Base-by-base conservation (phyloP, 2,113 vertebrate species). In the Neodon shergylaensis region DNA sequence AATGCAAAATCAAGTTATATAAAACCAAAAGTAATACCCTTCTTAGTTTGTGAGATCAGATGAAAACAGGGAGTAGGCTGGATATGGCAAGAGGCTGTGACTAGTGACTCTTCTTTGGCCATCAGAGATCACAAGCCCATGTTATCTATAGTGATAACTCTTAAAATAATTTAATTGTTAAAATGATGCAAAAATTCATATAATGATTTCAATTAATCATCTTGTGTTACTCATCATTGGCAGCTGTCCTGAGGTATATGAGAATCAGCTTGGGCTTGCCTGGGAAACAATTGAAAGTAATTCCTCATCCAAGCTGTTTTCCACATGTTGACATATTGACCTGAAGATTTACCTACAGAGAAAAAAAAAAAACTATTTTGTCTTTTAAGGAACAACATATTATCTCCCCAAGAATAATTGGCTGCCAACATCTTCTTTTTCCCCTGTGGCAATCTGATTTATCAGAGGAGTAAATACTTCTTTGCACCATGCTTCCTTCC, bases 341-440 rank as follows among this genome's bases (percentile, higher is more conserved):
- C 31, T 31, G 81, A 84, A 65, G 58, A 84, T 65, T 63, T 84
- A 84, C 39, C 24, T 84, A 31, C 24, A 84, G 73, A 90, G 72
- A n/a, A 52, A 90, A 93, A 52, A 90, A 93, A 90, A 39, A 89
- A 89, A 87, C 13, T 54, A 28, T 77, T 94, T 70, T 88, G 65
- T 94, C 61, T 63, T 96, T 78, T 78, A 88, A 58, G 12, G 28
- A 47, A 63, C 42, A 91, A 21, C 21, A 73, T 68, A 8, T 94
- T 96, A 88, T 91, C 49, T 77, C 26, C 72, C 42, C 8, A 11
- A 84, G 83, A 94, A 70, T 95, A 86, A 91, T 74, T 91, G 66
- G 19, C 36, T 91, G 68, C 7, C 21, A 52, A 73, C n/a, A 88
- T 19, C 44, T 70, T 84, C 78, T 88, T 70, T 36, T 94, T 42